phyloP scores from a whole-genome alignment of 2,888 invertebrate genomes.

The Augiades crinisus region DNA sequence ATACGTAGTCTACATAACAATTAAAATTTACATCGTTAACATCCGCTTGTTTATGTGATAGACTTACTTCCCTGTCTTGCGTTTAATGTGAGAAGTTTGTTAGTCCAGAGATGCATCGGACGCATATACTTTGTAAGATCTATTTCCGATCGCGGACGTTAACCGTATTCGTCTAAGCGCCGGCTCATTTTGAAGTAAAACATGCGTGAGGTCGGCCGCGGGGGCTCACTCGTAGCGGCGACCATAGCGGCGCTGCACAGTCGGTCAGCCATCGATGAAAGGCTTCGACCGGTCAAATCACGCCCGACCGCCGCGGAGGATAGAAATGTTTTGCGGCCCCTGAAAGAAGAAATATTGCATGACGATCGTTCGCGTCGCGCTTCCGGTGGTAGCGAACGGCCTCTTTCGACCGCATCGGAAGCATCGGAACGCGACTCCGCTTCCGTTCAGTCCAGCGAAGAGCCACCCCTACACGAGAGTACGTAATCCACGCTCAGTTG shows the following conservation, averaged over 20 bases:
- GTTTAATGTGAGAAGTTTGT: constrained; percentile 65
- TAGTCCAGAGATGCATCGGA: constrained; percentile 66
- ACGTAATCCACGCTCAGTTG: constrained; percentile 67
- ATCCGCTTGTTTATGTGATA: constrained; percentile 18
- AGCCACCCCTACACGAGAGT: constrained; percentile 74
- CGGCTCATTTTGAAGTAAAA: constrained; percentile 74
- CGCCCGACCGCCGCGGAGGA: constrained; percentile 51
- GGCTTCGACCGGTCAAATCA: constrained; percentile 55
- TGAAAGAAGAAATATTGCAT: constrained; percentile 46
- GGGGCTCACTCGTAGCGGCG: constrained; percentile 83
- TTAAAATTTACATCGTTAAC: constrained; percentile 26
- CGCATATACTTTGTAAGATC: constrained; percentile 59
- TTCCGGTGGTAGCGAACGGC: constrained; percentile 69
- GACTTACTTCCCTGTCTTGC: constrained; percentile 26
- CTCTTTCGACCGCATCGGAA: constrained; percentile 73
- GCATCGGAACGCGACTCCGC: constrained; percentile 73
- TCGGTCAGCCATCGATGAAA: constrained; percentile 61
- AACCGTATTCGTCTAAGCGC: constrained; percentile 67
- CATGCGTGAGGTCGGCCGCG: constrained; percentile 80
- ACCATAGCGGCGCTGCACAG: constrained; percentile 74
- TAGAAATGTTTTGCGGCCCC: constrained; percentile 48
- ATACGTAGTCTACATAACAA: constrained; percentile 15
- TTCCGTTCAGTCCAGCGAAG: constrained; percentile 77
- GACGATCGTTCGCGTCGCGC: constrained; percentile 55
- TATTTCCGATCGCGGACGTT: constrained; percentile 77